phyloP scores from a whole-genome alignment of 2,113 vertebrate species.

The Poeciliopsis turrubarensis region DNA sequence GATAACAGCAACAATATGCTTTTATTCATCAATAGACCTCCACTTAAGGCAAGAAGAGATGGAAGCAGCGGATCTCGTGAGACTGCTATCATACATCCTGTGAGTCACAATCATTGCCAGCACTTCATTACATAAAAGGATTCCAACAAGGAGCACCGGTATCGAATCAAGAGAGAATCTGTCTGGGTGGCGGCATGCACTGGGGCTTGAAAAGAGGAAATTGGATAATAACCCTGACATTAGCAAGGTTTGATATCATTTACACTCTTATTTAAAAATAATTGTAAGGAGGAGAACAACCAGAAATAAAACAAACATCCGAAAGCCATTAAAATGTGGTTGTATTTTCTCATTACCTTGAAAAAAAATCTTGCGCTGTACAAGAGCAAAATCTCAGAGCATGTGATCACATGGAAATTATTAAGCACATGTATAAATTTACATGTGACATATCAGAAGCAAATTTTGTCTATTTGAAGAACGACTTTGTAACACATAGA shows the following conservation, averaged over 20 bases:
- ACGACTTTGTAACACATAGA: not conserved
- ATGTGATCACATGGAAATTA: not conserved
- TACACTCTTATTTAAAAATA: constrained; percentile 10
- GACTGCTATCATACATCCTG: not conserved
- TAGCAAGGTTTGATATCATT: constrained; percentile 9
- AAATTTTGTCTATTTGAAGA: not conserved
- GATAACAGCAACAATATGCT: constrained; percentile 8
- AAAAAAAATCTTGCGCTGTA: not conserved
- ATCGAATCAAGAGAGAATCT: not conserved
- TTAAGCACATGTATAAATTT: too few species aligned
- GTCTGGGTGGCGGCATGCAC: not conserved
- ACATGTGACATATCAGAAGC: not conserved
- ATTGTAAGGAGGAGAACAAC: not conserved
- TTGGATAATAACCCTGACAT: not conserved
- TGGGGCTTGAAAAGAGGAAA: not conserved
- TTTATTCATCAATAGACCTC: constrained; percentile 3
- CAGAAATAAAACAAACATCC: too few species aligned
- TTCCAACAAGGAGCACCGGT: constrained; percentile 18
- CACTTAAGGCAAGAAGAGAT: constrained; percentile 9
- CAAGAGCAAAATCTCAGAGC: not conserved
- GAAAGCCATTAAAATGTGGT: not conserved
- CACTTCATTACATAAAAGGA: not conserved
- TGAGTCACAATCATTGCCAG: constrained; percentile 8
- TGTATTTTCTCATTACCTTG: constrained; percentile 8
- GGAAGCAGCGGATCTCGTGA: constrained; percentile 10